phyloP scores from a whole-genome alignment of 1,140 invertebrate species.

The Drosophila biarmipes region DNA sequence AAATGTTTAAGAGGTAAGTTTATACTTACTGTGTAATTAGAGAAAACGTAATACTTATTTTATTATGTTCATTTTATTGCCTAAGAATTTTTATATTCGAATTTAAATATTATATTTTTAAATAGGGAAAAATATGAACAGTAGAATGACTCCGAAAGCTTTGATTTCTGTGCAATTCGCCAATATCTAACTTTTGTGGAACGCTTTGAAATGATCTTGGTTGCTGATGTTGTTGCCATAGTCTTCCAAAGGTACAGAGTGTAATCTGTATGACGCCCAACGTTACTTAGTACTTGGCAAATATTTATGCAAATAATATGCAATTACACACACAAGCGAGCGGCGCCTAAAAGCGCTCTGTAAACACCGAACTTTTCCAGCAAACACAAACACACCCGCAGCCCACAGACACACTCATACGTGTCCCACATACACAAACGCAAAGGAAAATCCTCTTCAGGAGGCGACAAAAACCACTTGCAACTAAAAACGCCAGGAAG shows the following conservation, averaged over 20 bases:
- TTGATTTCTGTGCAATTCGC: slow-evolving; percentile 18
- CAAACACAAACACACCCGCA: slow-evolving; percentile 42
- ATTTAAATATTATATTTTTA: not conserved
- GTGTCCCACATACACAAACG: slow-evolving; percentile 43
- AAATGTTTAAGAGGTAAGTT: too few relatives aligned
- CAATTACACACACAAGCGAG: slow-evolving; percentile 61
- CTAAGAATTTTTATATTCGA: too few relatives aligned
- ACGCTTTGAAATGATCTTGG: slow-evolving; percentile 38
- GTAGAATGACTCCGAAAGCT: slow-evolving; percentile 21
- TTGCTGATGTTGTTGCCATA: slow-evolving; percentile 16
- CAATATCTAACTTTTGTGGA: slow-evolving; percentile 56
- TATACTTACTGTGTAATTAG: too few relatives aligned
- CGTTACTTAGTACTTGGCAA: slow-evolving; percentile 62
- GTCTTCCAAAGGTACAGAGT: slow-evolving; percentile 3
- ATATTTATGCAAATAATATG: slow-evolving; percentile 82
- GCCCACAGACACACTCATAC: slow-evolving; percentile 5
- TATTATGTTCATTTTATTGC: too few relatives aligned
- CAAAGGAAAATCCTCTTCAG: slow-evolving; percentile 30
- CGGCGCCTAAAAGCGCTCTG: slow-evolving; percentile 67
- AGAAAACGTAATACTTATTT: too few relatives aligned
- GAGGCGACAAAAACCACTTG: slow-evolving; percentile 39
- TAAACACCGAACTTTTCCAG: slow-evolving; percentile 67
- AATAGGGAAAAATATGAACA: not conserved
- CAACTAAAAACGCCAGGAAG: slow-evolving; percentile 45
- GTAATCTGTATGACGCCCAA: slow-evolving; percentile 17